Evolutionary conservation across 2,888 invertebrate genomes (phyloP), one percentile per base, ranked within the genome.

Genomic region (Muscina levida): DNA sequence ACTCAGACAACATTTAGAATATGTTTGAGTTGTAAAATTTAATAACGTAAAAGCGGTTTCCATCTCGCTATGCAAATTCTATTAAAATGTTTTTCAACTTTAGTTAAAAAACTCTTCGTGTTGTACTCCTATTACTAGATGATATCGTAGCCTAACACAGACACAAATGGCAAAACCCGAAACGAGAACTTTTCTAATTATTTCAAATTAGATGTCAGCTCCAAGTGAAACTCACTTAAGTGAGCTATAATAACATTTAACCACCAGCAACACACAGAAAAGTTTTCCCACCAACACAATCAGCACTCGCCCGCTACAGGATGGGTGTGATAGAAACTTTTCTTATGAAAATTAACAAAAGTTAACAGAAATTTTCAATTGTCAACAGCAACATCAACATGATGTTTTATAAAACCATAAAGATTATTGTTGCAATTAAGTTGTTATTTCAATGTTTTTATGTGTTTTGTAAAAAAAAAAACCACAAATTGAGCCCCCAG

Each of bases 201-300:
- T 72, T 77, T 77, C 31, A 77, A 81, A 81, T 81, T 77, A 74
- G 77, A 71, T 81, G 74, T 74, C 67, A 81, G 77, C 39, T 71
- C 42, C 77, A 67, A 62, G 67, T 72, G 59, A 39, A 77, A 74
- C 42, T 74, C 81, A 77, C 81, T 62, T 81, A 77, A 81, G 81
- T 77, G 77, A 67, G 67, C 44, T 66, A 77, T 81, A 81, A 81
- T 81, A 67, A 77, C 66, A 66, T 77, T 62, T 74, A 81, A 74
- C 71, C 42, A 74, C 71, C 42, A 77, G 46, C 72, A 77, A 39
- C 72, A 59, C 72, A 46, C n/a, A 11, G 62, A 62, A 59, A 62
- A 62, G 17, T 62, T 62, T 39, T 62, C 62, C n/a, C n/a, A n/a
- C 37, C 24, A 57, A 37, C 2, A 8, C 19, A 46, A 31, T 24